Percentiles rank a stretch among this genome's conserved stretches.
These are phyloP conservation scores for Onychostruthus taczanowskii DNA, from an alignment of 2,113 vertebrate species.

Conservation along the genomic window DNA sequence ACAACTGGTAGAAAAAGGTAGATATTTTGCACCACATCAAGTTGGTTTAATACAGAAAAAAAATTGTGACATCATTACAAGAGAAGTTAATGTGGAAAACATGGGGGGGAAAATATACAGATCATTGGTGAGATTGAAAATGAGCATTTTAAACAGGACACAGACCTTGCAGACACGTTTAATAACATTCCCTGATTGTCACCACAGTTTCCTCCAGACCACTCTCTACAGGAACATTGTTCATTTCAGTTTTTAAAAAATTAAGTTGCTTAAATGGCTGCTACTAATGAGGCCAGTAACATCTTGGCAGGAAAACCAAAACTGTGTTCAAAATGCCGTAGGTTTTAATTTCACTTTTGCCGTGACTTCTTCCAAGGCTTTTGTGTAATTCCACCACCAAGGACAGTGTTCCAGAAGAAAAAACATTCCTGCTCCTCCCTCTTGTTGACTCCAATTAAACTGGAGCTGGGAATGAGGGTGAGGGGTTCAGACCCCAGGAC, in stretches of 20 bases:
- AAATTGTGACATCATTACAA: not conserved
- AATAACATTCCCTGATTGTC: not conserved
- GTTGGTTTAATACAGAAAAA: not conserved
- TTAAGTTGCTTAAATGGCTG: not conserved
- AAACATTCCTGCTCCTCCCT: not conserved
- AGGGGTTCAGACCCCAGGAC: not conserved
- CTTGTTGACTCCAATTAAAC: not conserved
- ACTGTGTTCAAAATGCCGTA: not conserved
- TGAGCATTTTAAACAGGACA: not conserved
- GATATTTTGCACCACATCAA: not conserved
- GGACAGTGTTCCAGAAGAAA: not conserved
- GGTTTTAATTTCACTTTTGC: not conserved
- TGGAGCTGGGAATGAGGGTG: not conserved
- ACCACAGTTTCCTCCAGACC: not conserved
- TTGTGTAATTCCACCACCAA: not conserved
- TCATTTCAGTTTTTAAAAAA: not conserved
- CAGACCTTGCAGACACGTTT: not conserved
- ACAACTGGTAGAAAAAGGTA: not conserved
- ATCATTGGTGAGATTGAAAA: not conserved
- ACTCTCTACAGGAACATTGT: rapidly evolving
- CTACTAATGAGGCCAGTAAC: not conserved
- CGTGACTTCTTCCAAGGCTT: not conserved
- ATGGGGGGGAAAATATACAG: rapidly evolving
- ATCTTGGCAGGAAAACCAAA: not conserved
- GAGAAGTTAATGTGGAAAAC: not conserved